Percentiles rank a stretch among this genome's conserved stretches.
Evolutionary conservation across 1,140 invertebrate genomes (phyloP).

Genomic region (Pteromalus puparum): DNA sequence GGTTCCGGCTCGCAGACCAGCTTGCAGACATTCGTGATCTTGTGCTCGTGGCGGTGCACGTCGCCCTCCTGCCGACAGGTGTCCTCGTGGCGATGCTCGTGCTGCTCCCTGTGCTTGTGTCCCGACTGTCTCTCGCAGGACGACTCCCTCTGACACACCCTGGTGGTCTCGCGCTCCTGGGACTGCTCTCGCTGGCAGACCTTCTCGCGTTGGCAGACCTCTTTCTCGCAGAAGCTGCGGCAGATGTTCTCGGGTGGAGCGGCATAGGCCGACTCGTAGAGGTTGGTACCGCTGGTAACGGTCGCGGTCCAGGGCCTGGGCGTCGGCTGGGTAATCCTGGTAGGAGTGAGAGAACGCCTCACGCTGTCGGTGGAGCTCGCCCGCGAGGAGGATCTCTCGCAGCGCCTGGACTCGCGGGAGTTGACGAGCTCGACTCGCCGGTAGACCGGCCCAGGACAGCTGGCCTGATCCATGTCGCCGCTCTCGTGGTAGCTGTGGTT

Average conservation of each 20-base stretch:
- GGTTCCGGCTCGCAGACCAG: slow-evolving; percentile 49
- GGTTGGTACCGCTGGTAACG: slow-evolving; percentile 61
- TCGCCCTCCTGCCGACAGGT: slow-evolving; percentile 48
- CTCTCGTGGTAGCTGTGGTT: slow-evolving; percentile 30
- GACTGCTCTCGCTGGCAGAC: slow-evolving; percentile 59
- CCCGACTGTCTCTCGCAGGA: slow-evolving; percentile 59
- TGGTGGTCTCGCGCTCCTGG: slow-evolving; percentile 47
- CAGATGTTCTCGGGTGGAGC: slow-evolving; percentile 60
- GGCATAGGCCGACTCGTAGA: slow-evolving; percentile 63
- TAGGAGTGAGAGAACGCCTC: slow-evolving; percentile 70
- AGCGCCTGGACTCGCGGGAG: slow-evolving; percentile 56
- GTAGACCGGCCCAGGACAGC: slow-evolving; percentile 67
- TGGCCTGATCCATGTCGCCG: slow-evolving; percentile 65
- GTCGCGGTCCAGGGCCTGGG: slow-evolving; percentile 72
- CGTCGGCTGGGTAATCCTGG: slow-evolving; percentile 69
- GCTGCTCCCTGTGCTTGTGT: slow-evolving; percentile 65
- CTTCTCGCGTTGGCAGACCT: slow-evolving; percentile 60
- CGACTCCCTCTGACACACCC: slow-evolving; percentile 57
- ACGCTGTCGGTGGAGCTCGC: slow-evolving; percentile 68
- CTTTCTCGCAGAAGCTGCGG: slow-evolving; percentile 60
- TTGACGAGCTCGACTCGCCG: slow-evolving; percentile 64
- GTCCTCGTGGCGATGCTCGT: slow-evolving; percentile 61
- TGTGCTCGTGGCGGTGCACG: slow-evolving; percentile 46
- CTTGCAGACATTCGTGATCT: slow-evolving; percentile 15
- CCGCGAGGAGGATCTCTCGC: slow-evolving; percentile 61